Percentiles rank a stretch among this genome's conserved stretches.
Evolutionary conservation across 2,888 invertebrate genomes (phyloP).

Genomic region (Podabrus alpinus): DNA sequence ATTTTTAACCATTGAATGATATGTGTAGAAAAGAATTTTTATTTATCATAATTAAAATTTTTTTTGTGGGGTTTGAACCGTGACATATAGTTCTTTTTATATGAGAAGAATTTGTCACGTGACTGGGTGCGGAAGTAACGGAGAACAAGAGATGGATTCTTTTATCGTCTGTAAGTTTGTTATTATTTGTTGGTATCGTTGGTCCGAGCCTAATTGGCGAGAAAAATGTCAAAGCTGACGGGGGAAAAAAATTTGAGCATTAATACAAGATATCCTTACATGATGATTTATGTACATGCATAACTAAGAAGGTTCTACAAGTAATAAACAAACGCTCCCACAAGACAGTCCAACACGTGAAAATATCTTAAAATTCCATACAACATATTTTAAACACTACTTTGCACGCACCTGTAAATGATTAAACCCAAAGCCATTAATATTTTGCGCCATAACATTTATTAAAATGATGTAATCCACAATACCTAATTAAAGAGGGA

Average conservation of each 20-base stretch:
- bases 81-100: too few species aligned
- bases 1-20: not conserved
- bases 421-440: not conserved
- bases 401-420: not conserved
- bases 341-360: not conserved
- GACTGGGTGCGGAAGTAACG: too few species aligned
- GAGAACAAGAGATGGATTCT: too few species aligned
- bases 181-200: not conserved
- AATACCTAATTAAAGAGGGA: constrained; percentile 13
- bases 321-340: not conserved
- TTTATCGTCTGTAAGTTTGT: not conserved
- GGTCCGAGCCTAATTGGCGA: not conserved
- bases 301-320: not conserved
- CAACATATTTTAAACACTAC: not conserved
- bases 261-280: not conserved
- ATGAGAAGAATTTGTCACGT: too few species aligned
- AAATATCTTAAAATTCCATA: not conserved
- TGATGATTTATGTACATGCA: not conserved
- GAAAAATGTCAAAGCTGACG: not conserved
- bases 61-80: not conserved
- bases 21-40: too few species aligned
- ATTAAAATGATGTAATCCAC: not conserved
- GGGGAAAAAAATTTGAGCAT: not conserved
- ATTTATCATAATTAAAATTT: not conserved
- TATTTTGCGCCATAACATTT: not conserved